These are phyloP conservation scores for Octomys mimax DNA, from an alignment of 2,797 vertebrate species.

Conservation along the genomic window DNA sequence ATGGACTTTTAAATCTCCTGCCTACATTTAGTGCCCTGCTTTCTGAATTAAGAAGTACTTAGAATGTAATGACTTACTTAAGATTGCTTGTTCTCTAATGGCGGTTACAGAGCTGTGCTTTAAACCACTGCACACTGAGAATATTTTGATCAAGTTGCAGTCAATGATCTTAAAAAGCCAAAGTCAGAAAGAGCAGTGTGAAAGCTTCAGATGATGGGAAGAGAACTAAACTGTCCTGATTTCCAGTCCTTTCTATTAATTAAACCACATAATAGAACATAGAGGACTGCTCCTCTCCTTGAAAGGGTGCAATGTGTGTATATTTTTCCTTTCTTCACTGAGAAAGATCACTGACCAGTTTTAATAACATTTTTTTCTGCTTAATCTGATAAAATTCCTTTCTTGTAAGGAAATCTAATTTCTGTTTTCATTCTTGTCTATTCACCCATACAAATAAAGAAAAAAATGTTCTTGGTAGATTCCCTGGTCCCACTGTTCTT, in stretches of 20 bases:
- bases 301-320: neutral
- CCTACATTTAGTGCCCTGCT: slow-evolving; percentile 78
- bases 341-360: slow-evolving; percentile 32
- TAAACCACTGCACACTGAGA: slow-evolving; percentile 59
- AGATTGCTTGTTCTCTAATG: slow-evolving; percentile 80
- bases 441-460: neutral
- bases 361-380: slow-evolving; percentile 35
- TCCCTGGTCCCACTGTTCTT: neutral
- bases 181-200: slow-evolving; percentile 67
- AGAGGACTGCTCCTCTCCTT: slow-evolving; percentile 1
- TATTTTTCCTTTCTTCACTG: slow-evolving; percentile 38
- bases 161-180: slow-evolving; percentile 72
- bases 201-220: slow-evolving; percentile 78
- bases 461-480: neutral
- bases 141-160: slow-evolving; percentile 78
- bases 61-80: slow-evolving; percentile 81
- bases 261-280: slow-evolving; percentile 69
- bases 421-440: slow-evolving; percentile 47
- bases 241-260: slow-evolving; percentile 78
- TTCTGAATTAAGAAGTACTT: slow-evolving; percentile 85
- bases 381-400: slow-evolving; percentile 47
- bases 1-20: slow-evolving; percentile 81
- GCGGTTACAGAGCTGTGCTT: slow-evolving; percentile 69
- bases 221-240: slow-evolving; percentile 67
- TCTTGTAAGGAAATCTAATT: slow-evolving; percentile 34